Percentiles rank a stretch among this genome's conserved stretches.
phyloP scores from a whole-genome alignment of 1,140 invertebrate species.

The Paracyclopina nana region DNA sequence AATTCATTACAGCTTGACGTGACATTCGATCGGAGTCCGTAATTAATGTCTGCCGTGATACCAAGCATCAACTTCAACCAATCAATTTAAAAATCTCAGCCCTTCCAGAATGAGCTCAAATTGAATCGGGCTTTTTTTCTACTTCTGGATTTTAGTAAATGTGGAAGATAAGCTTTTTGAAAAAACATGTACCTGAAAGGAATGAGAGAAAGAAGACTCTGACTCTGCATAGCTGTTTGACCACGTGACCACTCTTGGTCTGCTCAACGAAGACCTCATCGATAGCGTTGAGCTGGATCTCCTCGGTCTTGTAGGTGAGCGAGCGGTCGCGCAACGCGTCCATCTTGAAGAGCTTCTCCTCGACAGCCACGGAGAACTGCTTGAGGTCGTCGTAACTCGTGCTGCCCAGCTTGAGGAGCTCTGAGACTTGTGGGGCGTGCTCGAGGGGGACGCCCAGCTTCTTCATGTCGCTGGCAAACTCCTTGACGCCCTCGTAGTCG shows the following conservation, averaged over 20 bases:
- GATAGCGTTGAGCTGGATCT: conserved; percentile 84
- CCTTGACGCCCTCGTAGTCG: conserved; percentile 73
- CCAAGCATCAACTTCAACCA: too few relatives aligned
- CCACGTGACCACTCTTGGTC: conserved; percentile 57
- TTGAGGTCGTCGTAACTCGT: conserved; percentile 72
- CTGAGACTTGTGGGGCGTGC: conserved; percentile 85
- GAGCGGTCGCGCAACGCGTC: conserved; percentile 64
- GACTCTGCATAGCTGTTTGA: conserved; percentile 81
- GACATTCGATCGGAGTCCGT: too few relatives aligned
- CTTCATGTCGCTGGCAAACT: conserved; percentile 71
- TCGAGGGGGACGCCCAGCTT: conserved; percentile 89
- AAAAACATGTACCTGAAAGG: conserved; percentile 30
- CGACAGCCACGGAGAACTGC: conserved; percentile 65
- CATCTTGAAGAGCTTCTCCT: conserved; percentile 70
- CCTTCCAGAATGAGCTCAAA: too few relatives aligned
- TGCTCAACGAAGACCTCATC: conserved; percentile 92
- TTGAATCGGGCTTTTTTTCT: too few relatives aligned
- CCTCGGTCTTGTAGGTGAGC: conserved; percentile 89
- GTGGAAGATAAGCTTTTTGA: too few relatives aligned
- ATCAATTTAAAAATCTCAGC: too few relatives aligned
- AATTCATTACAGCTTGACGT: too few relatives aligned
- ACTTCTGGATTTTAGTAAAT: too few relatives aligned
- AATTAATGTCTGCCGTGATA: too few relatives aligned
- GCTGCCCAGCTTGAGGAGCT: conserved; percentile 86
- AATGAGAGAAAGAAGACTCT: conserved; percentile 89